Conservation (phyloP, 2,888 invertebrate species). For the Auanema freiburgensis region DNA sequence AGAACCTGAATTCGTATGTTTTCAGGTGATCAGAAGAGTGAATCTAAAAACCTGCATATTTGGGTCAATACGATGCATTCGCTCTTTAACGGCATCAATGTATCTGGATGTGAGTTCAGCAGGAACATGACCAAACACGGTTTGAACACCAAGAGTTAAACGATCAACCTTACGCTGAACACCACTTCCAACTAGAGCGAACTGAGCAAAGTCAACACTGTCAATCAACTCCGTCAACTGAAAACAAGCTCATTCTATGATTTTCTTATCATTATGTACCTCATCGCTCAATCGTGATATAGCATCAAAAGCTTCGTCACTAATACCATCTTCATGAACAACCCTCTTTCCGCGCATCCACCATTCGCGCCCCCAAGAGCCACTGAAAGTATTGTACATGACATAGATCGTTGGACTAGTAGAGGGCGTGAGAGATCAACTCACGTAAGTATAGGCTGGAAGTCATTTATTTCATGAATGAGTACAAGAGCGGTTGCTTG, state of each 20-base stretch:
- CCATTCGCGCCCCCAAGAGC: constrained; percentile 64
- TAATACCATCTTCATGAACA: constrained; percentile 59
- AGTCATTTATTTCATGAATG: not conserved
- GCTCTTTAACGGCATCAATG: constrained; percentile 57
- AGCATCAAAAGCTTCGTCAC: constrained; percentile 55
- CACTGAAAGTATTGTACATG: constrained; percentile 37
- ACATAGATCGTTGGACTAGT: not conserved
- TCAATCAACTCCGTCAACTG: constrained; percentile 49
- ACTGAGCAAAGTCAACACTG: constrained; percentile 54
- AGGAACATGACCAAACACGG: constrained; percentile 58
- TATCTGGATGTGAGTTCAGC: constrained; percentile 32
- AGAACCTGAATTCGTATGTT: constrained; percentile 36
- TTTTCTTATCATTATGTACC: constrained; percentile 23
- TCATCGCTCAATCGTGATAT: constrained; percentile 56
- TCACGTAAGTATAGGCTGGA: not conserved
- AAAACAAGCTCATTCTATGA: too few species aligned
- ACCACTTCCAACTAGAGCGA: constrained; percentile 62
- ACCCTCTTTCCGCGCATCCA: constrained; percentile 54
- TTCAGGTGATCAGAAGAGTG: not conserved
- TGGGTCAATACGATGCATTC: constrained; percentile 60
- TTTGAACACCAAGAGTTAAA: constrained; percentile 63
- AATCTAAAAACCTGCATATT: constrained; percentile 38
- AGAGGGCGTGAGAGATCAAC: not conserved
- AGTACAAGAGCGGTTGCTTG: not conserved
- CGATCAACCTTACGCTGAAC: constrained; percentile 63